Base-by-base conservation (phyloP, 1,140 invertebrate genomes). In the Caenorhabditis remanei region DNA sequence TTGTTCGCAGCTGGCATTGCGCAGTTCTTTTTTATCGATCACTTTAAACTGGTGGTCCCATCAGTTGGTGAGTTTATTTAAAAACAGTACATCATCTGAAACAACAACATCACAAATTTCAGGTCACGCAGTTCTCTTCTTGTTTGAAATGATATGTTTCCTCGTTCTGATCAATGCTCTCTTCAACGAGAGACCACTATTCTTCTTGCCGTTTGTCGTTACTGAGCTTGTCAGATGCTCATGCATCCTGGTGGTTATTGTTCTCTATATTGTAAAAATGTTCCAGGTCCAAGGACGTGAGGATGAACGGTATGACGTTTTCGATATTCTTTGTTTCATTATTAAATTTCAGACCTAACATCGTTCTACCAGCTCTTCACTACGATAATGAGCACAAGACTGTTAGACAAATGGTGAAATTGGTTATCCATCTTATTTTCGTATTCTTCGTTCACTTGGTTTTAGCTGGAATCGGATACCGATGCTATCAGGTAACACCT, bases 361-460 rank as follows among this genome's bases (percentile, higher is more conserved):
- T 79, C 53, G 71, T 79, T 1, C 71, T 79, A 11, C 71, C 71
- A 19, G 71, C 71, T 32, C 71, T 79, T 79, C 71, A 79, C 46
- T 79, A 79, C 11, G 71, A 79, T n/a, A 79, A 79, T 50, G 71
- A 79, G n/a, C 71, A 79, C 46, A 79, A 79, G 14, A 79, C 71
- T 21, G 71, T 79, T 1, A 79, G 53, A 24, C 46, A 50, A 50
- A 79, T 79, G 43, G 46, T 79, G 4, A 79, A 79, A 24, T 40
- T 79, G 43, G 71, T 50, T 53, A 13, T 79, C 21, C 71, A 79
- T 50, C 46, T 79, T 6, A 50, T 79, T 32, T 79, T 79, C 21
- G 46, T 79, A 0, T 79, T 79, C 46, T 79, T 79, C 9, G 43
- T 50, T 79, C 71, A 79, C 21, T 11, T 79, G n/a, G 14, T 79